Base-by-base conservation (phyloP, 2,113 vertebrate species). In the Bostrychus sinensis region DNA sequence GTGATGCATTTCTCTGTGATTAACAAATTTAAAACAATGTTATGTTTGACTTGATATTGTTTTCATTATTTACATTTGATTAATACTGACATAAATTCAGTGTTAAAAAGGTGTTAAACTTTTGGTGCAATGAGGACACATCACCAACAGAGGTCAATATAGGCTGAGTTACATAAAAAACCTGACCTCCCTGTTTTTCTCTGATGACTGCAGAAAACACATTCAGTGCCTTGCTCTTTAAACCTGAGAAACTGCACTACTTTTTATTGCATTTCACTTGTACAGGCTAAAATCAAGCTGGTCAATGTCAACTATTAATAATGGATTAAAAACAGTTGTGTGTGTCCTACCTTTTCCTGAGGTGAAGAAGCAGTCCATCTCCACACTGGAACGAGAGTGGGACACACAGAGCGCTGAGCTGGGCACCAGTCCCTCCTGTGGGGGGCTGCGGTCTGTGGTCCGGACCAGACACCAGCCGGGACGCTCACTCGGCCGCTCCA, bases 351-450 rank as follows among this genome's bases (percentile, higher is more conserved):
- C 97, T 98, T 96, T 99, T 86, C 95, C 96, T 43, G 96, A 82
- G 37, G 93, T 88, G 87, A 98, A 98, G 93, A 98, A 98, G 81
- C 95, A 97, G 85, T 99, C 97, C 96, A 99, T 99, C 88, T 99
- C 97, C 80, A 99, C 94, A 0, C 97, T 98, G 92, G 96, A 98
- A 11, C 97, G 93, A 0, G 97, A 98, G 80, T 97, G 96, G 3
- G 97, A 98, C 68, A 98, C 91, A 58, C 97, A 98, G 62, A 98
- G 94, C 0, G 94, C 43, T 0, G 94, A 94, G 89, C 95, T 95
- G 84, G 97, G 97, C 1, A 99, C 97, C 86, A 99, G 93, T 9
- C 97, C 97, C 78, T 99, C 97, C 86, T 93, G 94, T 0, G 95
- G 94, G 0, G 95, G 96, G 62, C 88, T 97, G 30, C 94, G 78